A percentile compares a stretch with the other conserved stretches of the same genome.
Evolutionary conservation across 2,797 vertebrate species (phyloP).

Genomic region (Acanthurus tractus): DNA sequence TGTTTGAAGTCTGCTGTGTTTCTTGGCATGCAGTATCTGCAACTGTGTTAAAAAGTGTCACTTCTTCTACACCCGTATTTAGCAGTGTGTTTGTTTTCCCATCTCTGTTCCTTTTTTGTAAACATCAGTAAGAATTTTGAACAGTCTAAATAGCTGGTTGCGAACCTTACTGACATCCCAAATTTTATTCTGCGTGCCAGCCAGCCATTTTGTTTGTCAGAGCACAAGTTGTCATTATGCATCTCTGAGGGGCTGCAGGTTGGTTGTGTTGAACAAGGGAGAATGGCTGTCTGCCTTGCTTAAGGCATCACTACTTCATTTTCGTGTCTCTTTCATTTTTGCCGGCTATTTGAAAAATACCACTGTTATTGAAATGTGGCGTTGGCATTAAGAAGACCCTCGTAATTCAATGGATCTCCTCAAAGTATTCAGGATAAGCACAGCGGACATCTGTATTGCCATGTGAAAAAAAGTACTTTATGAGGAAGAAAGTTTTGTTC

Average conservation of each 20-base stretch:
- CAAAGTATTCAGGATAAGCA: constrained; percentile 10
- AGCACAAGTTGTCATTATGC: constrained; percentile 9
- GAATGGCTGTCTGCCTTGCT: constrained; percentile 9
- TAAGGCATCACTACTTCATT: constrained; percentile 5
- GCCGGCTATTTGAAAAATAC: constrained; percentile 24
- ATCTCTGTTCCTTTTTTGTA: neutral
- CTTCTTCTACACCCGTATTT: neutral
- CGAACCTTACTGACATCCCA: constrained; percentile 24
- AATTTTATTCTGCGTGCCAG: constrained; percentile 1
- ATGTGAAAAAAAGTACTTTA: constrained; percentile 17
- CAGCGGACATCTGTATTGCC: constrained; percentile 7
- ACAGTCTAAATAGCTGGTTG: neutral
- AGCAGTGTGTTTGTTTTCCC: constrained; percentile 1
- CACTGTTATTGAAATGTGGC: constrained; percentile 24
- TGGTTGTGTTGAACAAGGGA: constrained; percentile 17
- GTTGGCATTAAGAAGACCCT: constrained; percentile 23
- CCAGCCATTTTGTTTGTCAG: constrained; percentile 22
- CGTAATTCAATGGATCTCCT: constrained; percentile 14
- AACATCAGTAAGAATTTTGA: constrained; percentile 7
- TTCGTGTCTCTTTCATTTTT: neutral
- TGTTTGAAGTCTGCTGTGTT: neutral
- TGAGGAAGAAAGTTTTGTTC: constrained; percentile 6
- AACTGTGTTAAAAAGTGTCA: constrained; percentile 1
- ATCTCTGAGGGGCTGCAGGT: neutral
- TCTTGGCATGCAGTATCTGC: neutral